Conservation (phyloP, 2,113 vertebrate species). For the Neogobius melanostomus region DNA sequence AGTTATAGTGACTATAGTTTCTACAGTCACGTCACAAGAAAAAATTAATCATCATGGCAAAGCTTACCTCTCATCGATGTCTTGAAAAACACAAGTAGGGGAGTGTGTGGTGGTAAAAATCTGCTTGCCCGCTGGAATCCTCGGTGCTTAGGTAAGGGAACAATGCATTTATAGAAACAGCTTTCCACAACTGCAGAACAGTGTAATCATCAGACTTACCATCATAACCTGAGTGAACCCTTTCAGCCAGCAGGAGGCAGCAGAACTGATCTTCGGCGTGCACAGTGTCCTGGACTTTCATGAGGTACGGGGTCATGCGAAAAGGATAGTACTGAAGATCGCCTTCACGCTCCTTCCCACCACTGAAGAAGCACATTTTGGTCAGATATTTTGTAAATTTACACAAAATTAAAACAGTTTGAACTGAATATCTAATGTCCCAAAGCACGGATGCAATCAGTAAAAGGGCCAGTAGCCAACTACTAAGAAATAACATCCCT, state of each 20-base stretch:
- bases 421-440: no score
- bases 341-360: slow-evolving; percentile 76
- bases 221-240: slow-evolving; percentile 95
- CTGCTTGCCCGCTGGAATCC: slow-evolving; percentile 93
- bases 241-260: slow-evolving; percentile 93
- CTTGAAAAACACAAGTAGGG: slow-evolving; percentile 91
- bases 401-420: not conserved
- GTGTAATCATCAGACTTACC: slow-evolving; percentile 76
- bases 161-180: slow-evolving; percentile 14
- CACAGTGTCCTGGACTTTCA: slow-evolving; percentile 82
- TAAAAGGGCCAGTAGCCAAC: slow-evolving; percentile 28
- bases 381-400: not conserved
- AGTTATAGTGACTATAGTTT: no score
- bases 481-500: not conserved
- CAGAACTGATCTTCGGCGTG: slow-evolving; percentile 86
- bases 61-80: slow-evolving; percentile 89
- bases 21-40: not conserved
- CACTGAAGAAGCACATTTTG: slow-evolving; percentile 60
- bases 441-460: not conserved
- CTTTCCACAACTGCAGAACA: not conserved
- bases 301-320: slow-evolving; percentile 92
- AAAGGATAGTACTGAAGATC: slow-evolving; percentile 87
- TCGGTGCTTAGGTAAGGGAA: slow-evolving; percentile 78
- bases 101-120: slow-evolving; percentile 96
- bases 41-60: not conserved